Evolutionary conservation across 2,113 vertebrate species (phyloP), one percentile per base, ranked within the genome.

Genomic region (Ceratotherium simum): DNA sequence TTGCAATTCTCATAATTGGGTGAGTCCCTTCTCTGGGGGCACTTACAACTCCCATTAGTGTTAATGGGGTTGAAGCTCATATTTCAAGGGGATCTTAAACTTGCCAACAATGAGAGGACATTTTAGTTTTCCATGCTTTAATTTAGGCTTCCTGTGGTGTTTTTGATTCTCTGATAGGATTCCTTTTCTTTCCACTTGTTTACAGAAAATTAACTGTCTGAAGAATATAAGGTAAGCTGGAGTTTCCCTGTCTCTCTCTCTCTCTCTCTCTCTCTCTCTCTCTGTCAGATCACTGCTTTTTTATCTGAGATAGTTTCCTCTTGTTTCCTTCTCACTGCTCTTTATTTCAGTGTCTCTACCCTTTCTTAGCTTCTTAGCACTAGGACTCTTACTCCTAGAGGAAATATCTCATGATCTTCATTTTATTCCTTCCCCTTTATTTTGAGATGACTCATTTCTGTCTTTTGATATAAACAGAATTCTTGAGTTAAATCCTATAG

Each of bases 381-480:
- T 54, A 54, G 51, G 51, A 54, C 18, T 93, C 46, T 36, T 46
- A 78, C 21, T 89, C 21, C 18, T 56, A 56, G n/a, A 83, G 25
- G 7, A 90, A 92, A 54, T 33, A 89, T 17, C 73, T 69, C 54
- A 0, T 46, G 2, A 60, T 96, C 29, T 83, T 94, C 39, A 46
- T 20, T 90, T 96, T 75, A 81, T 82, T 91, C 33, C 46, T 76
- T 48, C 58, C 5, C 79, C 51, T 90, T 91, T 79, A 82, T 86
- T 96, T 93, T 81, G 54, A 95, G 88, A 93, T 42, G 2, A 91
- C 29, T 90, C 31, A 82, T 5, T 85, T 95, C 29, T 67, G 29
- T 73, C 23, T 95, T 93, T 86, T 65, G 11, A 64, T 39, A 58
- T 83, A 69, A 79, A 65, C 21, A n/a, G 51, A 92, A 29, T 78